Evolutionary conservation across 1,140 invertebrate genomes (phyloP), one percentile per base, ranked within the genome.

Genomic region (Thalassaphorura encarpata): DNA sequence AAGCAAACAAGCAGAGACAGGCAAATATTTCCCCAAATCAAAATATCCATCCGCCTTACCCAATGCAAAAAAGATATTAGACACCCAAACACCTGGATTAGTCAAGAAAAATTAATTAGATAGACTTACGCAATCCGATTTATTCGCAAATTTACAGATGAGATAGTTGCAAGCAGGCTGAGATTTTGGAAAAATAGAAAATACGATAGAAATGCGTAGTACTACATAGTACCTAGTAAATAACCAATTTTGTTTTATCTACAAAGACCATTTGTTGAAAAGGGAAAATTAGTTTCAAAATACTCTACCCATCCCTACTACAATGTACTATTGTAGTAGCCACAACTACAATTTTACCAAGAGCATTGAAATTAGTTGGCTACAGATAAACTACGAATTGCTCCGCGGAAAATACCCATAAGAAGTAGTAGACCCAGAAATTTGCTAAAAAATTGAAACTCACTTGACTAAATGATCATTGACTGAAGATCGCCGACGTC

Each of bases 121-220:
- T 26, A 33, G 3, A 88, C 85, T 87, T 88, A 88, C 85, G 83
- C 83, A 76, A 88, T 88, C 78, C 84, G 77, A 80, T 86, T 86
- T 77, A 88, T 80, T 77, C 83, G 83, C 75, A 87, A 81, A 80
- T 87, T 87, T 77, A 88, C 85, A 74, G 84, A 81, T 70, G 85
- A 87, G 77, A 88, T 82, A 76, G 84, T 87, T 80, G 84, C 83
- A 78, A 87, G 83, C 81, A 87, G 84, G 82, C 85, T 87, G 72
- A 43, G 55, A 64, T 50, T 50, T 73, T 76, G 67, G 19, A 55
- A 41, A 51, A 41, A 58, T 19, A 56, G 24, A 54, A 39, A 52
- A 48, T 33, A 27, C 33, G 31, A 48, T 49, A 28, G 45, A 26
- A 26, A 45, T 46, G 24, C 28, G n/a, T 48, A 27, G 26, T 27